These are phyloP conservation scores for Drosophila gunungcola DNA, from an alignment of 1,140 invertebrate species.

Conservation along the genomic window DNA sequence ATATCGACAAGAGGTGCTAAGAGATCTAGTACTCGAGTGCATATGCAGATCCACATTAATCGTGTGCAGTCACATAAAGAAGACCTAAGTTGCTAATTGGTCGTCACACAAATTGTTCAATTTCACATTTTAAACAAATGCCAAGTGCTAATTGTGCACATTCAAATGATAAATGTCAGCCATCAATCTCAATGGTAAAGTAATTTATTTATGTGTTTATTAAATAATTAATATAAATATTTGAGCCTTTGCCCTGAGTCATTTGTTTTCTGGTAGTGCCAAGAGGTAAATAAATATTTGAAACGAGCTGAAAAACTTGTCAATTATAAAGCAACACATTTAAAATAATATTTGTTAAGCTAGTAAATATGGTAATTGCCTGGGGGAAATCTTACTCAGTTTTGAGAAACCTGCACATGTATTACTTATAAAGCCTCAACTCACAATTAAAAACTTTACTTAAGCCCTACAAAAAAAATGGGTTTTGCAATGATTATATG, in stretches of 20 bases:
- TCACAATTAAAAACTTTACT: conserved; percentile 3
- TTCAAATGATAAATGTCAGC: conserved; percentile 43
- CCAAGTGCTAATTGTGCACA: conserved; percentile 45
- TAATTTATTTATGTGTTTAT: conserved; percentile 29
- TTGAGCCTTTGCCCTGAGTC: conserved; percentile 17
- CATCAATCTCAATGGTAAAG: conserved; percentile 22
- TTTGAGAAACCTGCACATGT: neutral
- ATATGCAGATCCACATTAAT: conserved; percentile 41
- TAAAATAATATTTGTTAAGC: conserved; percentile 2
- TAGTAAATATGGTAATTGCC: neutral
- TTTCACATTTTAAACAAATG: conserved; percentile 39
- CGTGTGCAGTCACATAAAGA: conserved; percentile 37
- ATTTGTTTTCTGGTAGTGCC: conserved; percentile 8
- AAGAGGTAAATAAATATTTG: conserved; percentile 16
- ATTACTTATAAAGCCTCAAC: conserved; percentile 1
- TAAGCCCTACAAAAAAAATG: neutral
- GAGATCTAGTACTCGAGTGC: conserved; percentile 15
- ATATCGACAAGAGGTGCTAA: conserved; percentile 39
- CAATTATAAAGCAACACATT: conserved; percentile 6
- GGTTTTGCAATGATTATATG: conserved; percentile 12
- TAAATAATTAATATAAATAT: conserved; percentile 11
- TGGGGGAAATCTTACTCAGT: neutral
- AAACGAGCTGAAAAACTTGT: conserved; percentile 15
- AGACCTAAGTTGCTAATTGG: conserved; percentile 35
- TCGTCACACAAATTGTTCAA: conserved; percentile 40